These are phyloP conservation scores for Drosophila jambulina DNA, from an alignment of 1,140 invertebrate species.

Conservation along the genomic window DNA sequence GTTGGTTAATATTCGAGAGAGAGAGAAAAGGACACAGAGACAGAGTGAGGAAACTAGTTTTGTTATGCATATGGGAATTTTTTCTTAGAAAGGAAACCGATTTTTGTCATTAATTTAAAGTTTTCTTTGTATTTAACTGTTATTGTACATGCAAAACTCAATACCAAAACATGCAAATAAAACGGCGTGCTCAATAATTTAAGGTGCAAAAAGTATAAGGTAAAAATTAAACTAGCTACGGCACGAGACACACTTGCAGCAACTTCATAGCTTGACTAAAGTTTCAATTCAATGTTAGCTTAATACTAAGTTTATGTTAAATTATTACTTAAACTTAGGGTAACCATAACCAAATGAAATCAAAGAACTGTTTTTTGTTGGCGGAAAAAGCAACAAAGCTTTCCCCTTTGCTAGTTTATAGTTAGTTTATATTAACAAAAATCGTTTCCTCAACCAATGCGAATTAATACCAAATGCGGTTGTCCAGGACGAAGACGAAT, in stretches of 20 bases:
- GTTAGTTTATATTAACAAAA: conserved; percentile 61
- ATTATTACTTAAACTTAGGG: conserved; percentile 36
- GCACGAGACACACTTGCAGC: conserved; percentile 81
- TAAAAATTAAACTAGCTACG: conserved; percentile 3
- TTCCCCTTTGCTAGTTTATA: conserved; percentile 14
- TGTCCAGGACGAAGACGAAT: conserved; percentile 38
- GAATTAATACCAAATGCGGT: conserved; percentile 61
- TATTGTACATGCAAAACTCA: conserved; percentile 50
- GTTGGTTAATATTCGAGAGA: conserved; percentile 23
- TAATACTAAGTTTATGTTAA: conserved; percentile 64
- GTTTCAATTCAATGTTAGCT: conserved; percentile 78
- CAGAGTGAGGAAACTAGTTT: conserved; percentile 50
- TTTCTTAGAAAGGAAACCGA: conserved; percentile 72
- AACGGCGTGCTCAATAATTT: conserved; percentile 36
- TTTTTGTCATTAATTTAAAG: conserved; percentile 64
- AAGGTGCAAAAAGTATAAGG: conserved; percentile 20
- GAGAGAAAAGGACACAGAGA: conserved; percentile 31
- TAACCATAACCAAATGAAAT: conserved; percentile 41
- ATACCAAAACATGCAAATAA: conserved; percentile 29
- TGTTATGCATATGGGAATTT: conserved; percentile 68
- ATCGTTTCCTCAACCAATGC: conserved; percentile 78
- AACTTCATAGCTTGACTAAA: conserved; percentile 85
- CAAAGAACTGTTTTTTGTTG: conserved; percentile 23
- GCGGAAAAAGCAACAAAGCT: conserved; percentile 62
- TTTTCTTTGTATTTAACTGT: conserved; percentile 14